Conservation (phyloP, 1,140 invertebrate species). For the Drosophila virilis region DNA sequence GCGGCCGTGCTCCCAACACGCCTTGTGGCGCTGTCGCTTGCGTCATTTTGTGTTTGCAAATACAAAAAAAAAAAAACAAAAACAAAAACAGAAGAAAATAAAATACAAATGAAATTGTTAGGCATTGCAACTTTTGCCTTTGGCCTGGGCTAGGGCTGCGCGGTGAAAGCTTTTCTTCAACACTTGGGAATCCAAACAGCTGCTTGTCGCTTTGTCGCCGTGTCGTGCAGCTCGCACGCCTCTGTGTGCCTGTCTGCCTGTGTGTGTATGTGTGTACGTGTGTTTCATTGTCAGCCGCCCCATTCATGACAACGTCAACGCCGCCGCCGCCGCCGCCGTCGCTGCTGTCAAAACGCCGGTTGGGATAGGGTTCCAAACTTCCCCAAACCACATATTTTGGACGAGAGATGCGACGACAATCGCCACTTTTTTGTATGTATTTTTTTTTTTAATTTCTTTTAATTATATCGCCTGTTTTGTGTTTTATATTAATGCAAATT, state of each 20-base stretch:
- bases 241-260: constrained; percentile 2
- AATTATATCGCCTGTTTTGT: constrained; percentile 46
- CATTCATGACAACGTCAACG: constrained; percentile 65
- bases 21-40: constrained; percentile 66
- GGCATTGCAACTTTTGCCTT: constrained; percentile 42
- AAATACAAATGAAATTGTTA: constrained; percentile 25
- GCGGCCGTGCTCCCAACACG: constrained; percentile 21
- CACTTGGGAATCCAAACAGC: constrained; percentile 74
- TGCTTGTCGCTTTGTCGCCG: constrained; percentile 64
- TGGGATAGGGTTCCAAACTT: constrained; percentile 71
- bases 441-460: constrained; percentile 29
- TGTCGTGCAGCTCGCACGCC: constrained; percentile 29
- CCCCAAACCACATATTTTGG: constrained; percentile 24
- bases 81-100: constrained; percentile 1
- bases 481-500: constrained; percentile 25
- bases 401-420: not conserved
- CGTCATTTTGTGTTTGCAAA: constrained; percentile 72
- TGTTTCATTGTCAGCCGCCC: constrained; percentile 75
- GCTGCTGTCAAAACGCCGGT: constrained; percentile 69
- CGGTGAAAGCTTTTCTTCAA: constrained; percentile 71
- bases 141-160: constrained; percentile 28
- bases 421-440: not conserved
- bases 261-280: constrained; percentile 40
- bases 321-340: constrained; percentile 7
- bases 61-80: constrained; percentile 48